Conservation (phyloP, 2,797 vertebrate genomes). For the Sebastes aleutianus region DNA sequence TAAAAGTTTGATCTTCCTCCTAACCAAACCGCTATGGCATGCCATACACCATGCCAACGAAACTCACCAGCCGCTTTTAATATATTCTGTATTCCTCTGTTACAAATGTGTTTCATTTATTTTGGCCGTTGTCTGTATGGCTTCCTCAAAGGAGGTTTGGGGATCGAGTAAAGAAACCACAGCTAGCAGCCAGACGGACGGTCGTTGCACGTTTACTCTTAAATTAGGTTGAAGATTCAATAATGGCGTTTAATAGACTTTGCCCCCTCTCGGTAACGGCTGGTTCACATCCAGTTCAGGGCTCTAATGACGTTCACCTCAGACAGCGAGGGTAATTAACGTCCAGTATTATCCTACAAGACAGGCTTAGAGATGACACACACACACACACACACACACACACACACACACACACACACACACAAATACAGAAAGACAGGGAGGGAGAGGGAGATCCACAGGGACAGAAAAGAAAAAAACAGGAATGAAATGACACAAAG, state of each 20-base stretch:
- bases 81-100: constrained; percentile 6
- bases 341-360: constrained; percentile 49
- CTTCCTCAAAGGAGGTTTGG: constrained; percentile 18
- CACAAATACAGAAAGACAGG: background rate
- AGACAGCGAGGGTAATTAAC: constrained; percentile 48
- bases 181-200: constrained; percentile 28
- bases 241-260: constrained; percentile 73
- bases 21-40: background rate
- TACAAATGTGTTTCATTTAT: constrained; percentile 48
- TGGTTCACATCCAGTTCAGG: constrained; percentile 71
- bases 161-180: constrained; percentile 31
- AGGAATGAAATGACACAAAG: background rate
- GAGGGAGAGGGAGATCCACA: background rate
- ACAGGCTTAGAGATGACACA: constrained; percentile 44
- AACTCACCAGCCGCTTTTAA: constrained; percentile 12
- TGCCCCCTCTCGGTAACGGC: constrained; percentile 45
- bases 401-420: background rate
- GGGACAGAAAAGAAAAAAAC: background rate
- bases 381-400: background rate
- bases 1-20: constrained; percentile 3
- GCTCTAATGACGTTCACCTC: constrained; percentile 61
- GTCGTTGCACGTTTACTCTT: constrained; percentile 45
- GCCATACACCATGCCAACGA: background rate
- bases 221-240: constrained; percentile 68
- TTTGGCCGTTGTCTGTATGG: constrained; percentile 18